Percentiles rank a stretch among this genome's conserved stretches.
Evolutionary conservation across 2,888 invertebrate species (phyloP).

Genomic region (Nomada fabriciana): DNA sequence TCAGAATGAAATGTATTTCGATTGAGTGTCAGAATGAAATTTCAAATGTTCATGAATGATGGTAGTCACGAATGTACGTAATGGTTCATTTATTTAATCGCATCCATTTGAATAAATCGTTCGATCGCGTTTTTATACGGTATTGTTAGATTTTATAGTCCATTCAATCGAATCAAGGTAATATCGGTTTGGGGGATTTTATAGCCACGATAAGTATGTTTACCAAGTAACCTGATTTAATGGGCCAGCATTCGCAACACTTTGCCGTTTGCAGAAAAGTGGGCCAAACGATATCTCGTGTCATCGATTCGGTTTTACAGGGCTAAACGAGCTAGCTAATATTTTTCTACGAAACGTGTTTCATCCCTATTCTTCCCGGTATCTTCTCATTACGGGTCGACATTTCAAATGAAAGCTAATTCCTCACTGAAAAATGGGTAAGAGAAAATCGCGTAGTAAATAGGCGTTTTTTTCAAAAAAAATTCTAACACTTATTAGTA

Average conservation of each 20-base stretch:
- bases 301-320: constrained; percentile 63
- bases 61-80: constrained; percentile 10
- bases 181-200: constrained; percentile 41
- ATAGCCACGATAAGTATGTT: constrained; percentile 51
- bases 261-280: constrained; percentile 57
- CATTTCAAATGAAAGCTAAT: neutral
- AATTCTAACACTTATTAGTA: no score
- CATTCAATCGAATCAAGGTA: constrained; percentile 42
- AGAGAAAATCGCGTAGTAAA: neutral
- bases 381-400: neutral
- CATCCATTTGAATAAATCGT: constrained; percentile 27
- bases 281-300: constrained; percentile 61
- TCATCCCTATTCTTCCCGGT: neutral
- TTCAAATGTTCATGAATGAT: neutral
- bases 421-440: neutral
- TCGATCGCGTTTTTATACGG: constrained; percentile 38
- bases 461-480: neutral
- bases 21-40: neutral
- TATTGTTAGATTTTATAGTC: neutral
- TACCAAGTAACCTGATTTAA: constrained; percentile 57
- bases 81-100: constrained; percentile 3
- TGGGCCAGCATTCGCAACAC: constrained; percentile 48
- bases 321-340: constrained; percentile 18
- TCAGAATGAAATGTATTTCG: neutral
- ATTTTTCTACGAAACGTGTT: constrained; percentile 18